Evolutionary conservation across 2,888 invertebrate genomes (phyloP), one percentile per base, ranked within the genome.

Genomic region (Cephus rjabovi): DNA sequence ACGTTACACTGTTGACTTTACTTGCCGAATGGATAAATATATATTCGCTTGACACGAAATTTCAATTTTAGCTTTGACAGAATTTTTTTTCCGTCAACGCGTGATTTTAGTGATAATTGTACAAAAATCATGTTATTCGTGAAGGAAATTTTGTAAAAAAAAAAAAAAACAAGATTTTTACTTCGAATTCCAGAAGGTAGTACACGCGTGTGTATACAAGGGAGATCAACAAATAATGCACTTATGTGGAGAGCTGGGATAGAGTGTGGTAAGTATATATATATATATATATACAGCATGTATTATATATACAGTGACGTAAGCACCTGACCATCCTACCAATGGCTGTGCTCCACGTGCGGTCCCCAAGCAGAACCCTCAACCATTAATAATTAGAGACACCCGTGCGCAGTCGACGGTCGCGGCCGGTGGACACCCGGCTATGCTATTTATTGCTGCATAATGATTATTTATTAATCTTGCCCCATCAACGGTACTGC

Each of bases 381-480:
- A 76, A 80, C 86, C 84, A 86, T 87, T 87, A 87, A 87, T 87
- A 87, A 87, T 86, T 86, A 85, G 83, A 84, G 87, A 86, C 83
- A 82, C 80, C 79, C 82, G 77, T 79, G 79, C 78, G 79, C 79
- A 82, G 82, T 81, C 80, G 80, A 80, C 76, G 76, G 79, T 83
- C 84, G 85, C 85, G 83, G 83, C 84, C 83, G 80, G 83, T 34
- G 71, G 71, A 71, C 71, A 71, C 71, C 73, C 75, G 70, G 78
- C 81, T 79, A 80, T 80, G 84, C 88, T 90, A 89, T 90, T 90
- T 90, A 89, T 90, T 89, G 89, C 88, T 83, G 84, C 83, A 84
- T 90, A 89, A 89, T 90, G 88, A 89, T 90, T 90, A 90, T 89
- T 90, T 90, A 90, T 90, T 89, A 89, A 90, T 89, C 86, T 86